Conservation (phyloP, 2,888 invertebrate species). For the Spilarctia lutea region DNA sequence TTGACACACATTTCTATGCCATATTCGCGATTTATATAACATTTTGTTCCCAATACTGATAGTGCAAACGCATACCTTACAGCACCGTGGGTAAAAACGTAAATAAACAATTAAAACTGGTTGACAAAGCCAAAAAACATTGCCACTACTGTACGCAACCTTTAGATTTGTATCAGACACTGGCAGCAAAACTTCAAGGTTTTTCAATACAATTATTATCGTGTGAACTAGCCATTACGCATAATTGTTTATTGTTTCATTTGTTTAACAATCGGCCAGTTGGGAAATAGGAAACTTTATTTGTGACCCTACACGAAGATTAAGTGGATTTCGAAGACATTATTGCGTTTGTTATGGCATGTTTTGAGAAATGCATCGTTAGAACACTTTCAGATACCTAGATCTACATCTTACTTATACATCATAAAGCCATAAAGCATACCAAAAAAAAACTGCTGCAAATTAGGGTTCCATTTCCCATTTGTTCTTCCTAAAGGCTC, state of each 20-base stretch:
- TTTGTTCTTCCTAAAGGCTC: too few relatives aligned
- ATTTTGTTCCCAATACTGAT: constrained; percentile 34
- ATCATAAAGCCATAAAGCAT: too few relatives aligned
- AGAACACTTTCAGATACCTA: background rate
- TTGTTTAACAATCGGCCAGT: constrained; percentile 61
- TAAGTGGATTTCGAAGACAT: constrained; percentile 20
- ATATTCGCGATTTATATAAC: constrained; percentile 17
- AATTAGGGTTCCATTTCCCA: too few relatives aligned
- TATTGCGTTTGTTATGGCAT: background rate
- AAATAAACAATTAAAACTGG: constrained; percentile 40
- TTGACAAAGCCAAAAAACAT: constrained; percentile 50
- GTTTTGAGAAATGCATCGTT: background rate
- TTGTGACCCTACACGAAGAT: constrained; percentile 44
- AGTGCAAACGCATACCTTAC: constrained; percentile 15
- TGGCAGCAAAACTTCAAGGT: constrained; percentile 76
- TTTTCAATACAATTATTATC: constrained; percentile 70
- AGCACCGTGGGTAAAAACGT: constrained; percentile 24
- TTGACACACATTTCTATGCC: constrained; percentile 9
- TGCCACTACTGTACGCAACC: constrained; percentile 68
- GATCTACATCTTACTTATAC: too few relatives aligned
- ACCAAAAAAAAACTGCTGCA: too few relatives aligned
- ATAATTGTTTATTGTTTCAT: constrained; percentile 77
- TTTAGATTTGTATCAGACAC: constrained; percentile 76
- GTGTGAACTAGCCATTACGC: constrained; percentile 67
- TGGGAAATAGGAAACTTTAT: constrained; percentile 65